phyloP scores from a whole-genome alignment of 2,113 vertebrate species.

The Amphiprion percula region DNA sequence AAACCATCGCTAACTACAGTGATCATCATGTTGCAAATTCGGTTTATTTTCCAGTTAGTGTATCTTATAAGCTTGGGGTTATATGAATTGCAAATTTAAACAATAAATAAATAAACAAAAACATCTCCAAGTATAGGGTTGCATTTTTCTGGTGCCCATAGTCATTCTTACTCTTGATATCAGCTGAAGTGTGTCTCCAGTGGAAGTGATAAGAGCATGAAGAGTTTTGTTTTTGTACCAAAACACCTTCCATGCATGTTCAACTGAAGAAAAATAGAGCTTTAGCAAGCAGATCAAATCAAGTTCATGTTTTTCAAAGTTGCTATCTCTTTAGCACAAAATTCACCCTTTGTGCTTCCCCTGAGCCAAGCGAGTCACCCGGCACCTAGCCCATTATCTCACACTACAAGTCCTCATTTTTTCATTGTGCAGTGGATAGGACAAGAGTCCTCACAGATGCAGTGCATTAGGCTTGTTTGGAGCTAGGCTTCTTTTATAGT shows the following conservation, averaged over 20 bases:
- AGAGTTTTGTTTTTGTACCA: not conserved
- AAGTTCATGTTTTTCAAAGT: conserved; percentile 1
- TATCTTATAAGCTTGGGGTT: too few relatives aligned
- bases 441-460: not conserved
- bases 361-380: conserved; percentile 8
- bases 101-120: too few relatives aligned
- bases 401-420: conserved; percentile 4
- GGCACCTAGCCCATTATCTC: conserved; percentile 12
- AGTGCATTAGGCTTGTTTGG: conserved; percentile 50
- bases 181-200: too few relatives aligned
- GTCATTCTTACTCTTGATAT: not conserved
- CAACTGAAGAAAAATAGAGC: not conserved
- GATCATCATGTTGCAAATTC: not conserved
- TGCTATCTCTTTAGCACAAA: not conserved
- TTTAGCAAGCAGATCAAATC: not conserved
- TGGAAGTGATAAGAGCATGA: too few relatives aligned
- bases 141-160: not conserved
- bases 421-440: not conserved
- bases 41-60: not conserved
- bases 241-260: not conserved
- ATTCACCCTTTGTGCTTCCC: not conserved
- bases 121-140: not conserved
- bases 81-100: too few relatives aligned
- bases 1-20: not conserved
- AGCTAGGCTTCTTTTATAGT: conserved; percentile 63